Evolutionary conservation across 2,113 vertebrate genomes (phyloP), one percentile per base, ranked within the genome.

Genomic region (Oceanodroma tethys): DNA sequence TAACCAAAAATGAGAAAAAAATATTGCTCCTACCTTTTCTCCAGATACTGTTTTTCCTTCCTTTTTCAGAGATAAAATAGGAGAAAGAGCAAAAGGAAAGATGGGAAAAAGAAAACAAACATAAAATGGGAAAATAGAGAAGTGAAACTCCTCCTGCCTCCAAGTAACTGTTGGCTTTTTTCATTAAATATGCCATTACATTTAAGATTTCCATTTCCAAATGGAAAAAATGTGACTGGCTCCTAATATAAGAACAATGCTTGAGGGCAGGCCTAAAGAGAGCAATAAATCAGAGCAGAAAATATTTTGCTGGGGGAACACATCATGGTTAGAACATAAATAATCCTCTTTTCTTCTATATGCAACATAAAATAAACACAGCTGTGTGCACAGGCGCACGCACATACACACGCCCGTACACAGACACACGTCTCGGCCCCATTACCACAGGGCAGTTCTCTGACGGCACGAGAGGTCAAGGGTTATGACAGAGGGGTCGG

Each of bases 251-350:
- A 95, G 89, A 96, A 91, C 94, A 95, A 87, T 88, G 86, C 89
- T 94, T 86, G 78, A 93, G 81, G 89, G 74, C 81, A 95, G 81
- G 89, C 91, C 93, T 88, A 56, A 68, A 90, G 81, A 86, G 75
- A 87, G 58, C 84, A 94, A 67, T 96, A 96, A 95, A 91, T 86
- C 73, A 84, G 90, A 87, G 85, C 92, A 84, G 79, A 87, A 93
- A 94, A 68, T 75, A 81, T 65, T 96, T 93, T 74, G 27, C 90
- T 76, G 30, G 84, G 75, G 84, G 81, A 96, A 72, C 48, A 52
- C 43, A 68, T 80, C 21, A 47, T 12, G 89, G 83, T 80, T 74
- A 59, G 88, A 87, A 81, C 92, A 93, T 73, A 96, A 97, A 95
- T 93, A 95, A 88, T 86, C 63, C 52, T 94, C 59, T 95, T 96